These are phyloP conservation scores for Dinoponera quadriceps DNA, from an alignment of 1,140 invertebrate genomes.

Conservation along the genomic window DNA sequence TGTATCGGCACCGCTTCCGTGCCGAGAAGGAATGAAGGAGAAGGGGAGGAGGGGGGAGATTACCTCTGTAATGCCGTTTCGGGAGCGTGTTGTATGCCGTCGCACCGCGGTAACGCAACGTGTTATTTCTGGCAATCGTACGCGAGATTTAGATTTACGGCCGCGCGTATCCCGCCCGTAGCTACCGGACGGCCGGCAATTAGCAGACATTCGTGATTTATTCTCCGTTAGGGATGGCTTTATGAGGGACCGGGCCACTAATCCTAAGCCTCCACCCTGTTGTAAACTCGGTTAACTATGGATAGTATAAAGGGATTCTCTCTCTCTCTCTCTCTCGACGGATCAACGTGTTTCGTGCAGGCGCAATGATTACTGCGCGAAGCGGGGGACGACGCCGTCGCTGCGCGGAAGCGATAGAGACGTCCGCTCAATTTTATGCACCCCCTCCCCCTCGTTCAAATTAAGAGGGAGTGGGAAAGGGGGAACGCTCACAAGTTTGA, in stretches of 20 bases:
- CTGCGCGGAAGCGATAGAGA: slow-evolving; percentile 15
- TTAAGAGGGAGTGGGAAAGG: no score
- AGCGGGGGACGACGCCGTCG: background rate
- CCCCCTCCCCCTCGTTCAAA: background rate
- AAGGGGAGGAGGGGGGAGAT: no score
- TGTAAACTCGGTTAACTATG: slow-evolving; percentile 62
- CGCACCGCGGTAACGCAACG: background rate
- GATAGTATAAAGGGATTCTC: slow-evolving; percentile 70
- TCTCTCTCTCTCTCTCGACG: no score
- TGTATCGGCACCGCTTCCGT: no score
- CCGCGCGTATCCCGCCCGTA: slow-evolving; percentile 1
- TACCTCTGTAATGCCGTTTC: background rate
- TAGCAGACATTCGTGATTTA: slow-evolving; percentile 68
- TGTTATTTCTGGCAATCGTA: slow-evolving; percentile 40
- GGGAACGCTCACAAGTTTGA: background rate
- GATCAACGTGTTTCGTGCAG: slow-evolving; percentile 49
- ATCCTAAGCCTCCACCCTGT: slow-evolving; percentile 55
- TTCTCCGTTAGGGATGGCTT: slow-evolving; percentile 58
- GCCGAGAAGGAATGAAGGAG: background rate
- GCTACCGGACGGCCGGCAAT: slow-evolving; percentile 55
- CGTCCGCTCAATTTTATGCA: slow-evolving; percentile 31
- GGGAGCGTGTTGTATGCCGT: background rate
- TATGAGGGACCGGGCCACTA: slow-evolving; percentile 53
- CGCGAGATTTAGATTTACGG: slow-evolving; percentile 47
- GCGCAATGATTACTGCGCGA: slow-evolving; percentile 39